Evolutionary conservation across 2,888 invertebrate genomes (phyloP), one percentile per base, ranked within the genome.

Genomic region (Pyralis farinalis): DNA sequence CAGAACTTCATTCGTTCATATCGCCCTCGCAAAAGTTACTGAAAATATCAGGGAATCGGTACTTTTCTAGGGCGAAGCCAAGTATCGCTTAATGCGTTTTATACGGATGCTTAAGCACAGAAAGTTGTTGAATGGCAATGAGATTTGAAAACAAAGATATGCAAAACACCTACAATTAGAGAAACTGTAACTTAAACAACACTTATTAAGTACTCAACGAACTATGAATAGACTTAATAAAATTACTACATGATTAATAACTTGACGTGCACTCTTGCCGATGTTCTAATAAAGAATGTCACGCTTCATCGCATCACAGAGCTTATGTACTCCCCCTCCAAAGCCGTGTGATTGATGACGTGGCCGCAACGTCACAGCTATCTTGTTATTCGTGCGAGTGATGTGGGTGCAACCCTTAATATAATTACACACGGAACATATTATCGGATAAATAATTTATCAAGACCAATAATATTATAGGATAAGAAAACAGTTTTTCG

Each of bases 311-410:
- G 54, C 51, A 61, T 63, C 62, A 53, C 55, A 36, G 44, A 51
- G 55, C 51, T 71, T 68, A 69, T 74, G 66, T 70, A 69, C 59
- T 56, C 56, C 55, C 62, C 50, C 51, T 49, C 58, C 55, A 45
- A 38, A 49, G 16, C 2, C 16, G 16, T 16, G 69, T 84, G 85
- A 85, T 82, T 84, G 84, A 84, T 84, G 81, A 82, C 75, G 74
- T 61, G 56, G 67, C 61, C 61, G 52, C 63, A 53, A 66, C 66
- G 75, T 76, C 77, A 74, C 71, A 53, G 60, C 58, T 64, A 62
- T 61, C 60, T 58, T 57, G 49, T 54, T 47, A 49, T 51, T 53
- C 55, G 53, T 61, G 53, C 57, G 53, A 55, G 56, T 73, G 77
- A 79, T 69, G 69, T 67, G 71, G 77, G 77, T 80, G 71, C 71